Evolutionary conservation across 2,888 invertebrate species (phyloP).

Genomic region (Melipona beecheii): DNA sequence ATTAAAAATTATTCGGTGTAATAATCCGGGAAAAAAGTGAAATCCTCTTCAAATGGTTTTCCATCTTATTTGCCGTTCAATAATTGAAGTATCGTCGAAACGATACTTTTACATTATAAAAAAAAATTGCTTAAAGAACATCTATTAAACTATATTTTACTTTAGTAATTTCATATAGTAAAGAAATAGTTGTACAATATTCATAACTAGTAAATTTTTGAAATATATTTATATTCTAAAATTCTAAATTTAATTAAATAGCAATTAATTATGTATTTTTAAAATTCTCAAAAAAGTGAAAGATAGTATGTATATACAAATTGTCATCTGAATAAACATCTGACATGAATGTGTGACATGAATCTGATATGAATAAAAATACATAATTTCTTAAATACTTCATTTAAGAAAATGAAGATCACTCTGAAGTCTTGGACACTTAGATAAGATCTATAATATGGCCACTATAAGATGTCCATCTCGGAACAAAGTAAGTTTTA

Average conservation of each 20-base stretch:
- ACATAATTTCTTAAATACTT: too few relatives aligned
- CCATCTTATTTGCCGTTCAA: not conserved
- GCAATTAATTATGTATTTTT: not conserved
- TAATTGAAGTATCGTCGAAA: not conserved
- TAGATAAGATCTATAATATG: too few relatives aligned
- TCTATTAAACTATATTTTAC: not conserved
- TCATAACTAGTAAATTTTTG: not conserved
- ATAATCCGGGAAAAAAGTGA: not conserved
- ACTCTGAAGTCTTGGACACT: too few relatives aligned
- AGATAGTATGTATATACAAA: not conserved
- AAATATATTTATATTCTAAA: not conserved
- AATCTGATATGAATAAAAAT: too few relatives aligned
- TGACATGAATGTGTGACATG: too few relatives aligned
- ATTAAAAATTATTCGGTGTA: constrained; percentile 15
- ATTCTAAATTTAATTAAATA: not conserved
- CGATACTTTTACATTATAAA: not conserved
- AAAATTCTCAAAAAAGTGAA: not conserved
- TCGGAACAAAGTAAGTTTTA: too few relatives aligned
- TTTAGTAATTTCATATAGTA: not conserved
- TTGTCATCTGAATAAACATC: too few relatives aligned
- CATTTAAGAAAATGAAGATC: too few relatives aligned
- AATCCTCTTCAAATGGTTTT: not conserved
- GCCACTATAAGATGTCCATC: too few relatives aligned
- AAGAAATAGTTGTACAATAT: not conserved
- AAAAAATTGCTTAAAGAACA: not conserved